A percentile compares a stretch with the other conserved stretches of the same genome.
Conservation (phyloP, 2,113 vertebrate species). For the Hypomesus transpacificus region DNA sequence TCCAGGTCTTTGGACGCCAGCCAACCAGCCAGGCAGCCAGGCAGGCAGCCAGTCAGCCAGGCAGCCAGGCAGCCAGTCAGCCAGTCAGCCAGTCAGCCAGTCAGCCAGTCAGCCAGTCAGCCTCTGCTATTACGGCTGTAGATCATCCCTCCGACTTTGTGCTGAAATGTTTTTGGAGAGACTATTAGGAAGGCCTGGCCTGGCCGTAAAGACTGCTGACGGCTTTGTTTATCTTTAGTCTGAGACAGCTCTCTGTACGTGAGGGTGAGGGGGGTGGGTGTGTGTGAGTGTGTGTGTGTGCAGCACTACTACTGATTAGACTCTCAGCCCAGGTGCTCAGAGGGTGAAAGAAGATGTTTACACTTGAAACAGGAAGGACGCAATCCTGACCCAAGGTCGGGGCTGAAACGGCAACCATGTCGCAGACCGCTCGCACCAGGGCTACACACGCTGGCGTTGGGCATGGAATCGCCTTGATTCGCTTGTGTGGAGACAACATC, state of each 20-base stretch:
- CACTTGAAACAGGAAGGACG: conserved; percentile 20
- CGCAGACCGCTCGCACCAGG: neutral
- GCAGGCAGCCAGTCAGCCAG: conserved; percentile 3
- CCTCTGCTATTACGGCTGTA: conserved; percentile 21
- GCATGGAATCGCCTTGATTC: neutral
- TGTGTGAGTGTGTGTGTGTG: no score
- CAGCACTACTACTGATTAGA: conserved; percentile 13
- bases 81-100: conserved; percentile 6
- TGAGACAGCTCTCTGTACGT: neutral
- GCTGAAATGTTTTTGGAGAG: conserved; percentile 18
- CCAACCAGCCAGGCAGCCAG: neutral
- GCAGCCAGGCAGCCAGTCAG: neutral
- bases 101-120: neutral
- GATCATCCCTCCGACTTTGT: neutral
- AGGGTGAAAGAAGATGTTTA: neutral
- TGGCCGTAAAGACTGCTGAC: conserved; percentile 28
- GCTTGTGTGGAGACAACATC: neutral
- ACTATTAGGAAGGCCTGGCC: conserved; percentile 8
- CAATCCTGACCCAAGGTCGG: conserved; percentile 31
- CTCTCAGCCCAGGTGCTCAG: conserved; percentile 1
- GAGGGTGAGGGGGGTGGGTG: no score
- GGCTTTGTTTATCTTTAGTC: conserved; percentile 23
- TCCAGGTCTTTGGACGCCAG: neutral
- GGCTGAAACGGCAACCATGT: neutral
- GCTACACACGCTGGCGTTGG: neutral